Percentiles rank a stretch among this genome's conserved stretches.
Evolutionary conservation across 1,140 invertebrate genomes (phyloP).

Genomic region (Copidosoma floridanum): DNA sequence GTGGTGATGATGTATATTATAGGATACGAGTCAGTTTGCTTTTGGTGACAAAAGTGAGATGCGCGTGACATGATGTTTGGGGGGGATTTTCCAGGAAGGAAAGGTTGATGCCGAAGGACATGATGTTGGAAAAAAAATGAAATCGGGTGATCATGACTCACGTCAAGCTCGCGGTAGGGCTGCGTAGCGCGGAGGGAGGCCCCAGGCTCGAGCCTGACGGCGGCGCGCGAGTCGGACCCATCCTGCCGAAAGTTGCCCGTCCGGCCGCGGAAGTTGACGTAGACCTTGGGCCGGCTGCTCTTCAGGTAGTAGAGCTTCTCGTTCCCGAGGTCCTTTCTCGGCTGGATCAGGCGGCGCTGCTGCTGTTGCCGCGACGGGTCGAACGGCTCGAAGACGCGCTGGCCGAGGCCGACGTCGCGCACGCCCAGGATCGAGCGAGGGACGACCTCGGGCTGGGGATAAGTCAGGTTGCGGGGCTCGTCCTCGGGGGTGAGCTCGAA

Average conservation of each 20-base stretch:
- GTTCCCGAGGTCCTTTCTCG: slow-evolving; percentile 23
- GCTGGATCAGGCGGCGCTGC: slow-evolving; percentile 8
- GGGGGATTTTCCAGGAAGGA: too few species aligned
- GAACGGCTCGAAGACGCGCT: slow-evolving; percentile 28
- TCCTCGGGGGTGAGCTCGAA: slow-evolving; percentile 7
- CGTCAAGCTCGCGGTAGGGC: too few species aligned
- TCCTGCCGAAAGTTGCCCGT: slow-evolving; percentile 41
- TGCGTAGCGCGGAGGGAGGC: slow-evolving; percentile 31
- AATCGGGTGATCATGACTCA: too few species aligned
- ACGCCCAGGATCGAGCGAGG: slow-evolving; percentile 46
- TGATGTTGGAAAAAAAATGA: too few species aligned
- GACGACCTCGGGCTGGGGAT: slow-evolving; percentile 42
- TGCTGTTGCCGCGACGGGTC: background rate
- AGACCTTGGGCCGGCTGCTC: slow-evolving; percentile 42
- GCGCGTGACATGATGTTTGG: too few species aligned
- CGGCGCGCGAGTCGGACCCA: slow-evolving; percentile 16
- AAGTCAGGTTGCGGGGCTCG: slow-evolving; percentile 14
- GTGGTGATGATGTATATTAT: too few species aligned
- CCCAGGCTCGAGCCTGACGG: slow-evolving; percentile 27
- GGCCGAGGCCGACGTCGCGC: slow-evolving; percentile 34
- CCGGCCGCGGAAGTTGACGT: slow-evolving; percentile 42
- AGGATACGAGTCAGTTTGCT: too few species aligned
- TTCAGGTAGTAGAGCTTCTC: slow-evolving; percentile 49
- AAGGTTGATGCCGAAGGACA: too few species aligned
- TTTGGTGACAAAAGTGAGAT: too few species aligned